Percentiles rank a stretch among this genome's conserved stretches.
phyloP scores from a whole-genome alignment of 2,113 vertebrate genomes.

The Anolis carolinensis region DNA sequence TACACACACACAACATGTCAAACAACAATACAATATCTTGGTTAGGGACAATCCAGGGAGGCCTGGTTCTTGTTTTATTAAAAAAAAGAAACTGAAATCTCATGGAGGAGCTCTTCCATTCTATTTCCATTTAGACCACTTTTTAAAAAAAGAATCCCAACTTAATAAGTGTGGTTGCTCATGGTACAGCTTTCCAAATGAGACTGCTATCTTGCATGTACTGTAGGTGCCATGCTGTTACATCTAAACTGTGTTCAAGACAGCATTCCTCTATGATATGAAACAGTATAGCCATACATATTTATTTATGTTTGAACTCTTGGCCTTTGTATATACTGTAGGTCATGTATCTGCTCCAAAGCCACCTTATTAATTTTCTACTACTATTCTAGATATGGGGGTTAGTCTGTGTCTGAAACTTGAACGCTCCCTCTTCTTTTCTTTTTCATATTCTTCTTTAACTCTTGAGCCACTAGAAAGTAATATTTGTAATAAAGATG shows the following conservation, averaged over 20 bases:
- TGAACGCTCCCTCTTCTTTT: conserved; percentile 62
- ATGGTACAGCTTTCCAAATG: conserved; percentile 48
- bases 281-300: conserved; percentile 73
- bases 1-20: not conserved
- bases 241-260: conserved; percentile 72
- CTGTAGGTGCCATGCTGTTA: conserved; percentile 69
- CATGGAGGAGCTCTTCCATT: not conserved
- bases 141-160: conserved; percentile 41
- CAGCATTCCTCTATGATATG: conserved; percentile 73
- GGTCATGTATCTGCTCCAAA: conserved; percentile 71
- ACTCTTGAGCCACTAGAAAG: conserved; percentile 56
- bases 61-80: not conserved
- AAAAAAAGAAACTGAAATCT: conserved; percentile 19
- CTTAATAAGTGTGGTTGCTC: conserved; percentile 67
- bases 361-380: conserved; percentile 74
- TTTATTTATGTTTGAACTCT: conserved; percentile 77
- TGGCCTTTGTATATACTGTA: conserved; percentile 69
- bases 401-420: conserved; percentile 48
- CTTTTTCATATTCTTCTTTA: conserved; percentile 64
- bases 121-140: conserved; percentile 31
- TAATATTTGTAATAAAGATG: accelerated
- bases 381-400: conserved; percentile 59
- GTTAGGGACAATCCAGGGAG: not conserved
- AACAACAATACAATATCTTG: not conserved
- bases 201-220: conserved; percentile 53